A percentile compares a stretch with the other conserved stretches of the same genome.
phyloP scores from a whole-genome alignment of 2,113 vertebrate genomes.

The Brachirus orientalis region DNA sequence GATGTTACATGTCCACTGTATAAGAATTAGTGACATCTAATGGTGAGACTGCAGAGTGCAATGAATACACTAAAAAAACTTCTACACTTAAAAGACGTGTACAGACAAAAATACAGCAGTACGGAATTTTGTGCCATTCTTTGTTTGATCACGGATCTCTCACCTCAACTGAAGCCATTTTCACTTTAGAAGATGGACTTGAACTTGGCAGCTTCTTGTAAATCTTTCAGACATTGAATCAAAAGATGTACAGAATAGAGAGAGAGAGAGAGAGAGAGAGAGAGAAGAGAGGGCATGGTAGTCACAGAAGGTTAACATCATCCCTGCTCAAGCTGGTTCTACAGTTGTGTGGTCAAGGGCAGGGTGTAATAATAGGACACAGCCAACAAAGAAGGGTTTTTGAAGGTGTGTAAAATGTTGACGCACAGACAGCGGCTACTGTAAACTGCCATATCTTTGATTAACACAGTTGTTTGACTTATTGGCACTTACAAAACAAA shows the following conservation, averaged over 20 bases:
- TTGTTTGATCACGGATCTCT: slow-evolving; percentile 1
- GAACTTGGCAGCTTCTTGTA: slow-evolving; percentile 24
- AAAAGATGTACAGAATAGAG: slow-evolving; percentile 22
- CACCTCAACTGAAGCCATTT: neutral
- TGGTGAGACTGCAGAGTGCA: too few species aligned
- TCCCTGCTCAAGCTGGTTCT: slow-evolving; percentile 5
- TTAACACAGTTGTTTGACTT: slow-evolving; percentile 26
- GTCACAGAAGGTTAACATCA: slow-evolving; percentile 18
- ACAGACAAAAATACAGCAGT: neutral
- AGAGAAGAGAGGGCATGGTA: slow-evolving; percentile 7
- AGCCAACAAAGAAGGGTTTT: slow-evolving; percentile 6
- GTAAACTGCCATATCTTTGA: slow-evolving; percentile 26
- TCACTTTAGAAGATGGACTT: slow-evolving; percentile 1
- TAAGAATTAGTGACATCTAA: too few species aligned
- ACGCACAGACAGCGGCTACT: neutral
- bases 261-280: too few species aligned
- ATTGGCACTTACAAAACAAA: slow-evolving; percentile 25
- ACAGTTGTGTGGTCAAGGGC: neutral
- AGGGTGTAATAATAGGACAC: neutral
- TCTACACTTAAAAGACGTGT: too few species aligned
- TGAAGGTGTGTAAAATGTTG: neutral
- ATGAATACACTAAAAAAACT: too few species aligned
- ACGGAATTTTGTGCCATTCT: neutral
- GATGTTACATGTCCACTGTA: too few species aligned
- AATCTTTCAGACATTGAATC: slow-evolving; percentile 22